Evolutionary conservation across 2,113 vertebrate genomes (phyloP).

Genomic region (Egretta garzetta): DNA sequence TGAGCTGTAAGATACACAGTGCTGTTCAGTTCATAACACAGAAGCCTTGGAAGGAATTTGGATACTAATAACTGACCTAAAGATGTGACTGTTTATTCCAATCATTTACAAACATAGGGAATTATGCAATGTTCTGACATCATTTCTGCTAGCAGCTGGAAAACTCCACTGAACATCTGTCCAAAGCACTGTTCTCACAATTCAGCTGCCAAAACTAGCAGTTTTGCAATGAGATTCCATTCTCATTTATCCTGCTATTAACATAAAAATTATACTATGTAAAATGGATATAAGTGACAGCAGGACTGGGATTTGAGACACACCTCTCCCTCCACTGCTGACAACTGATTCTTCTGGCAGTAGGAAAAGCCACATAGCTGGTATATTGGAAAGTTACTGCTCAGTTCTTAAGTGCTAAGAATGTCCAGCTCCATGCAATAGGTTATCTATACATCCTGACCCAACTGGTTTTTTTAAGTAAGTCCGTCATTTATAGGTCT

Average conservation of each 20-base stretch:
- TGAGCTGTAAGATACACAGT: constrained; percentile 34
- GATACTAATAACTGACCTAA: not conserved
- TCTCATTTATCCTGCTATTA: not conserved
- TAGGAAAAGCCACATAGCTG: not conserved
- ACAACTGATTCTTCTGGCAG: not conserved
- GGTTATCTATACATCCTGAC: not conserved
- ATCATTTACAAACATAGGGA: constrained; percentile 55
- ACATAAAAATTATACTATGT: not conserved
- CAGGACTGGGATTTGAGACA: not conserved
- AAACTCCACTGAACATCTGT: constrained; percentile 46
- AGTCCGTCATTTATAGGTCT: not conserved
- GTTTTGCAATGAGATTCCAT: not conserved
- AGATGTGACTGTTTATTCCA: constrained; percentile 61
- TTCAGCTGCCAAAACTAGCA: constrained; percentile 37
- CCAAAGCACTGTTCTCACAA: constrained; percentile 45
- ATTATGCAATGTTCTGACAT: constrained; percentile 48
- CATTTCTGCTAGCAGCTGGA: constrained; percentile 41
- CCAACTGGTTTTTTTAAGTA: not conserved
- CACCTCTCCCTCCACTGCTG: not conserved
- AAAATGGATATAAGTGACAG: not conserved
- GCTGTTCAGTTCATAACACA: not conserved
- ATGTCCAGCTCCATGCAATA: not conserved
- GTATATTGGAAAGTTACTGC: not conserved
- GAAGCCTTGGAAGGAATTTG: constrained; percentile 24
- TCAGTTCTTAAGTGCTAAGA: not conserved